Percentiles rank a stretch among this genome's conserved stretches.
These are phyloP conservation scores for Otus scops DNA, from an alignment of 2,797 vertebrate species.

Conservation along the genomic window DNA sequence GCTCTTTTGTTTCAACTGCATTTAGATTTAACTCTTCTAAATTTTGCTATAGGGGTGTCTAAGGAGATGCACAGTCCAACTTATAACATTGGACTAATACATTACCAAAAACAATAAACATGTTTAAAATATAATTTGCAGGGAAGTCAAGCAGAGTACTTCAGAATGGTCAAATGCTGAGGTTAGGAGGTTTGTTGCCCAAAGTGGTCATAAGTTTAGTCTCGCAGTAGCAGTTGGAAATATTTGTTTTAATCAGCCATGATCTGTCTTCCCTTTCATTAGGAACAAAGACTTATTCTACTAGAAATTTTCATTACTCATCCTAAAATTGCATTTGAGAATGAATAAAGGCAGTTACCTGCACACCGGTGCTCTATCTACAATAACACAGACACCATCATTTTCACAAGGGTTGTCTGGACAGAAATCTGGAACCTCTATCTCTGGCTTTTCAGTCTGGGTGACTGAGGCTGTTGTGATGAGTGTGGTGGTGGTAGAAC, in stretches of 20 bases:
- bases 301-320: neutral
- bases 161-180: neutral
- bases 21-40: neutral
- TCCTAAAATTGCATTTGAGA: neutral
- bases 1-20: neutral
- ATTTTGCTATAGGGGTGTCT: neutral
- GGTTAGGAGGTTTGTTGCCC: neutral
- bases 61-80: neutral
- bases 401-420: conserved; percentile 76
- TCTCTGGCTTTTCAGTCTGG: neutral
- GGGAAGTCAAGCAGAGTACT: neutral
- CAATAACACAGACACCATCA: conserved; percentile 76
- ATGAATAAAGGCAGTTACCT: conserved; percentile 72
- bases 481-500: neutral
- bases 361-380: conserved; percentile 66
- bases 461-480: neutral
- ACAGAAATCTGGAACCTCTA: conserved; percentile 22
- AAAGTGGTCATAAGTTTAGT: neutral
- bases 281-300: neutral
- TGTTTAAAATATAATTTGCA: neutral
- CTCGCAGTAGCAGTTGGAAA: neutral
- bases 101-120: neutral
- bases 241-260: neutral
- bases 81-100: neutral
- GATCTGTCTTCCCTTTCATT: neutral